Conservation (phyloP, 2,113 vertebrate genomes). For the Percopsis transmontana region DNA sequence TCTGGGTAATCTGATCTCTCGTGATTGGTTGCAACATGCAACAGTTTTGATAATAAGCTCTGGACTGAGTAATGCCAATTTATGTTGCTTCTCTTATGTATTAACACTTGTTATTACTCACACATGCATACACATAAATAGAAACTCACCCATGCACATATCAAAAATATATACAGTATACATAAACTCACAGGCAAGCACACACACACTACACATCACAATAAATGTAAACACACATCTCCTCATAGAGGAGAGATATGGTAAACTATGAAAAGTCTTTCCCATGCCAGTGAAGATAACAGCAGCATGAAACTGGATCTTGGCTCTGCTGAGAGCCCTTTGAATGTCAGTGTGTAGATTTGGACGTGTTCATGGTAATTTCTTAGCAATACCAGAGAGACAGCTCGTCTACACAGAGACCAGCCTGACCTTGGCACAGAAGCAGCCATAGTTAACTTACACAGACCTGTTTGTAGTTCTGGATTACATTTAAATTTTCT, state of each 20-base stretch:
- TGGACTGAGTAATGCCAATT: too few species aligned
- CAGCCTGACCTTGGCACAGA: slow-evolving; percentile 35
- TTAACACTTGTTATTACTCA: not conserved
- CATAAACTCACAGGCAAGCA: not conserved
- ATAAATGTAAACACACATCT: not conserved
- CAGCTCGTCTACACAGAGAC: slow-evolving; percentile 18
- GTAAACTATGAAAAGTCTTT: slow-evolving; percentile 26
- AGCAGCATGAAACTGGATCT: slow-evolving; percentile 43
- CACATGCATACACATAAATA: slow-evolving; percentile 5
- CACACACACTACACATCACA: not conserved
- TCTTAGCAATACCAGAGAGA: slow-evolving; percentile 21
- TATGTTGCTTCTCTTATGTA: too few species aligned
- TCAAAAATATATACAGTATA: not conserved
- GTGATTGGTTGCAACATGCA: too few species aligned
- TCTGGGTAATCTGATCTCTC: too few species aligned
- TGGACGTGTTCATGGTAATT: slow-evolving; percentile 39
- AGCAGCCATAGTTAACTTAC: slow-evolving; percentile 27
- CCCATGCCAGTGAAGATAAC: slow-evolving; percentile 35
- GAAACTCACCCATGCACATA: not conserved
- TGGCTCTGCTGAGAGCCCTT: slow-evolving; percentile 34
- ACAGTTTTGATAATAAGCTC: too few species aligned
- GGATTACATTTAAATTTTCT: slow-evolving; percentile 32
- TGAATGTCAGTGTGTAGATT: slow-evolving; percentile 14
- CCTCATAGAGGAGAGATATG: not conserved
- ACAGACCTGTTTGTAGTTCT: slow-evolving; percentile 40